These are phyloP conservation scores for Netelia fuscicornis DNA, from an alignment of 2,888 invertebrate species.

Conservation along the genomic window DNA sequence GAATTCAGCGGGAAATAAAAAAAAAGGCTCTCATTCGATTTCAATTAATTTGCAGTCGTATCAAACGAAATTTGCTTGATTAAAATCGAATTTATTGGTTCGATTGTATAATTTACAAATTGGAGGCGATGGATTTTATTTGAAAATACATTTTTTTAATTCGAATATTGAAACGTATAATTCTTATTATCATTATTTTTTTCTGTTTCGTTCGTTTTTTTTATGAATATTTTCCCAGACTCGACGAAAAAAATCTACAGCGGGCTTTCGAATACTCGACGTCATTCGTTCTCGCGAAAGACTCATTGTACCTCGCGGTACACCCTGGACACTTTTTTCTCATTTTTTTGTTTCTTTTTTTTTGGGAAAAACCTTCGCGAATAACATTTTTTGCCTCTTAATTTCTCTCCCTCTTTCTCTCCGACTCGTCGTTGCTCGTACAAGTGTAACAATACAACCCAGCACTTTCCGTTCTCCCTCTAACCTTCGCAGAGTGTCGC, in stretches of 20 bases:
- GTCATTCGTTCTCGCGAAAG: conserved; percentile 50
- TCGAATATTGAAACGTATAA: not conserved
- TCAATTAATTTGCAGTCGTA: conserved; percentile 8
- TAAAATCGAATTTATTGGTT: not conserved
- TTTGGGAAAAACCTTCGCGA: conserved; percentile 52
- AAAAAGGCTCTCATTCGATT: not conserved
- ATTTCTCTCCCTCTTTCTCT: conserved; percentile 32
- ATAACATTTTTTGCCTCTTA: conserved; percentile 54
- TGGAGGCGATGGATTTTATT: conserved; percentile 4
- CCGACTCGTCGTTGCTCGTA: conserved; percentile 30
- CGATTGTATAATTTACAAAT: conserved; percentile 17
- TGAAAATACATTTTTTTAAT: not conserved
- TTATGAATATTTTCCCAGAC: too few relatives aligned
- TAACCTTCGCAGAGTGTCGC: not conserved
- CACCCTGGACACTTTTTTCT: conserved; percentile 45
- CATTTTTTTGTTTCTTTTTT: conserved; percentile 33
- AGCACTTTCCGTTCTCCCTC: conserved; percentile 42
- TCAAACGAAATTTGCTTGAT: not conserved
- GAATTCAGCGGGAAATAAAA: not conserved
- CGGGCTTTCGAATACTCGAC: conserved; percentile 40
- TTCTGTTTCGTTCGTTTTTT: too few relatives aligned
- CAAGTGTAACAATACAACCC: conserved; percentile 59
- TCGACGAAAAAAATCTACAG: conserved; percentile 39
- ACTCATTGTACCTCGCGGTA: conserved; percentile 45
- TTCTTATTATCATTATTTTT: not conserved